Evolutionary conservation across 2,888 invertebrate genomes (phyloP).

Genomic region (Globia sparganii): DNA sequence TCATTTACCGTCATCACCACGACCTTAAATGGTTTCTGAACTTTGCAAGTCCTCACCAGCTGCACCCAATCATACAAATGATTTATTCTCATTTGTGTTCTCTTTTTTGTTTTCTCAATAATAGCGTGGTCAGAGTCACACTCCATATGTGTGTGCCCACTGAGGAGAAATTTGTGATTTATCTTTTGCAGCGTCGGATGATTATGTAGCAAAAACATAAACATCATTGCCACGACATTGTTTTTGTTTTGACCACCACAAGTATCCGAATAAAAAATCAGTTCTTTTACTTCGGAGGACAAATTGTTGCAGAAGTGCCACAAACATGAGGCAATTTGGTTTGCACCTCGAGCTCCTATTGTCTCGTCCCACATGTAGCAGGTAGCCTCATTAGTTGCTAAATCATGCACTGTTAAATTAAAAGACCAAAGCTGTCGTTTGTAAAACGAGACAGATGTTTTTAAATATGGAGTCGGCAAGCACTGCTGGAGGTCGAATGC

Average conservation of each 20-base stretch:
- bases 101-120: background rate
- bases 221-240: slow-evolving; percentile 31
- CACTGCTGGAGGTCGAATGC: slow-evolving; percentile 4
- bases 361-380: slow-evolving; percentile 7
- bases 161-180: too few species aligned
- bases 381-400: background rate
- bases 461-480: slow-evolving; percentile 2
- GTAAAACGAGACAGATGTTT: slow-evolving; percentile 1
- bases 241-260: slow-evolving; percentile 35
- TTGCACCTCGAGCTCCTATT: background rate
- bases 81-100: background rate
- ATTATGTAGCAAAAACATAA: slow-evolving; percentile 21
- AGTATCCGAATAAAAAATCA: background rate
- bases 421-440: background rate
- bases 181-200: slow-evolving; percentile 35
- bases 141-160: too few species aligned
- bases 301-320: background rate
- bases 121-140: too few species aligned
- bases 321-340: slow-evolving; percentile 2
- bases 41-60: slow-evolving; percentile 25
- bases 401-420: background rate
- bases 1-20: slow-evolving; percentile 19
- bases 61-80: slow-evolving; percentile 34
- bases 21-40: slow-evolving; percentile 21
- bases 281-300: background rate